These are phyloP conservation scores for Microcebus murinus DNA, from an alignment of 2,113 vertebrate genomes.

Conservation along the genomic window DNA sequence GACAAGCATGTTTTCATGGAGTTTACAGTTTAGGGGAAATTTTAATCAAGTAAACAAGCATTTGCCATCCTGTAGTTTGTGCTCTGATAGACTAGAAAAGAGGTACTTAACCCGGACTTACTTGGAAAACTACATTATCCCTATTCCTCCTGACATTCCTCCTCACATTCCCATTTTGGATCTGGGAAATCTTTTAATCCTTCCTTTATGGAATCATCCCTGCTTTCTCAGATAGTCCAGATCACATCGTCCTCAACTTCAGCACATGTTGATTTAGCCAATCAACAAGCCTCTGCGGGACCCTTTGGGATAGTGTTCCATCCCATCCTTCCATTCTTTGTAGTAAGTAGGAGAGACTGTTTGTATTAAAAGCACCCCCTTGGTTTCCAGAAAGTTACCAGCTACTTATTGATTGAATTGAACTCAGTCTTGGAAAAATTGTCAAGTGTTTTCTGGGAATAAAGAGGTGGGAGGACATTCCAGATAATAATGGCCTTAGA, in stretches of 20 bases:
- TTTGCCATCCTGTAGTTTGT: background rate
- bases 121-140: background rate
- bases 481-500: slow-evolving; percentile 41
- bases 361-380: background rate
- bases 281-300: background rate
- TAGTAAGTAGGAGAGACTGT: background rate
- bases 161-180: background rate
- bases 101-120: background rate
- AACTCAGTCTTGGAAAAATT: background rate
- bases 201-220: background rate
- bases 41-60: slow-evolving; percentile 5
- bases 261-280: slow-evolving; percentile 32
- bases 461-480: background rate
- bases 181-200: slow-evolving; percentile 28
- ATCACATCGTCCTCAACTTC: background rate
- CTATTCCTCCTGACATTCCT: background rate
- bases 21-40: background rate
- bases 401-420: background rate
- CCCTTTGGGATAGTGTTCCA: background rate
- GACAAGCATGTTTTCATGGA: background rate
- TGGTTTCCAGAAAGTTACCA: background rate
- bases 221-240: background rate
- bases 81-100: background rate
- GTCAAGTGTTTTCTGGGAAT: background rate
- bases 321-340: background rate